Evolutionary conservation across 2,113 vertebrate species (phyloP).

Genomic region (Alosa alosa): DNA sequence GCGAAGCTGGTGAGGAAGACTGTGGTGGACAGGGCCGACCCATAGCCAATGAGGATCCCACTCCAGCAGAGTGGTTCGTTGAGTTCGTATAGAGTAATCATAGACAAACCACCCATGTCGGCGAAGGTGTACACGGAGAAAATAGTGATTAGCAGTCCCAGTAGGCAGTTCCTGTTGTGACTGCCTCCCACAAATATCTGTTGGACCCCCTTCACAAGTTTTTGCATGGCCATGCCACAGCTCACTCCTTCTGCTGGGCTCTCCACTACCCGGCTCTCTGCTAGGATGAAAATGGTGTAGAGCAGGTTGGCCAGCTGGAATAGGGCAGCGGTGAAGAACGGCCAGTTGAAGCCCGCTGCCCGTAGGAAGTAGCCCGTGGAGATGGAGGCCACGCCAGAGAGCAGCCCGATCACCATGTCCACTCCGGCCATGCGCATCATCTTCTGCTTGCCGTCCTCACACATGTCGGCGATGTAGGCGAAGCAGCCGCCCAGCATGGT

Average conservation of each 20-base stretch:
- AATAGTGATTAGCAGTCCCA: constrained; percentile 75
- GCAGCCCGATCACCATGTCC: constrained; percentile 86
- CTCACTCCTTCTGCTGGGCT: background rate
- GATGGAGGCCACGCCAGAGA: constrained; percentile 81
- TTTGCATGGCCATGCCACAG: constrained; percentile 49
- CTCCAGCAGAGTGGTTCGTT: constrained; percentile 91
- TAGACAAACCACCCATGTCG: constrained; percentile 67
- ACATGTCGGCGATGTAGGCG: constrained; percentile 85
- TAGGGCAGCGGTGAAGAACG: constrained; percentile 72
- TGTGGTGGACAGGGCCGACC: constrained; percentile 76
- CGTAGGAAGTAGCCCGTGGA: constrained; percentile 86
- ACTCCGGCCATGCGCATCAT: constrained; percentile 85
- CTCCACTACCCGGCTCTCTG: constrained; percentile 68
- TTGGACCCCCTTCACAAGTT: constrained; percentile 73
- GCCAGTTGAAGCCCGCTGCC: constrained; percentile 83
- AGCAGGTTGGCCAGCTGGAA: constrained; percentile 72
- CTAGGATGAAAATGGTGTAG: constrained; percentile 82
- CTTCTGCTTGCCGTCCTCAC: constrained; percentile 76
- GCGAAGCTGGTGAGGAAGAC: constrained; percentile 84
- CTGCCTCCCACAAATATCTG: constrained; percentile 74
- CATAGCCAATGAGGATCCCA: constrained; percentile 89
- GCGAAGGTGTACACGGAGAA: constrained; percentile 76
- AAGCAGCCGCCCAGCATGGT: constrained; percentile 88
- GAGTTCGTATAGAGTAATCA: constrained; percentile 86
- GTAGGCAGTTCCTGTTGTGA: constrained; percentile 58